Evolutionary conservation across 2,888 invertebrate species (phyloP), one percentile per base, ranked within the genome.

Genomic region (Eilema sororculum): DNA sequence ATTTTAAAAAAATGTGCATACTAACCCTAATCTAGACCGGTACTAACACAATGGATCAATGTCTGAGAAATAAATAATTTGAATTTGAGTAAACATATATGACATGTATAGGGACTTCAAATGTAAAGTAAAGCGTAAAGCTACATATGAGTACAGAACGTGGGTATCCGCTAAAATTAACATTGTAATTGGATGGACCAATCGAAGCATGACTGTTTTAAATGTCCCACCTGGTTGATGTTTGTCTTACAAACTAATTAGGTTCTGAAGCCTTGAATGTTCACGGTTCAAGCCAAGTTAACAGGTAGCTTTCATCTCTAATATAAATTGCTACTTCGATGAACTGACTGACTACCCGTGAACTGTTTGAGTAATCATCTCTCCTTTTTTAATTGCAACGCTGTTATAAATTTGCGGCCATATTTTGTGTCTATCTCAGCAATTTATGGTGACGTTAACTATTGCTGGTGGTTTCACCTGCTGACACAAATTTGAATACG

Each of bases 181-280:
- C 77, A 72, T 69, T 68, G 71, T 89, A 88, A 90, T 89, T 89
- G 86, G 84, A 79, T 75, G 74, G 72, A 74, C 74, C 83, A 84
- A 84, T 87, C 77, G 83, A 74, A 80, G 82, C 83, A 84, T 80
- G 74, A 78, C 76, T 77, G 73, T 84, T 86, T 83, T 80, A 78
- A 85, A 86, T 84, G 80, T 79, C 73, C 78, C 78, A 84, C 82
- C 83, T 79, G 81, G 69, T 59, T 77, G 78, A 69, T 86, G 84
- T 88, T 87, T 88, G 84, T 86, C 82, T 87, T 84, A 78, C 78
- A 79, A 79, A 77, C 84, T 88, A 88, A 90, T 90, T 90, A 88
- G 78, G 71, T 80, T 74, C 65, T 78, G 73, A 69, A 82, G 73
- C 82, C 78, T 85, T 82, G 80, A 82, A 84, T 84, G 85, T 84